These are phyloP conservation scores for Prochilodus magdalenae DNA, from an alignment of 2,113 vertebrate genomes.

Conservation along the genomic window DNA sequence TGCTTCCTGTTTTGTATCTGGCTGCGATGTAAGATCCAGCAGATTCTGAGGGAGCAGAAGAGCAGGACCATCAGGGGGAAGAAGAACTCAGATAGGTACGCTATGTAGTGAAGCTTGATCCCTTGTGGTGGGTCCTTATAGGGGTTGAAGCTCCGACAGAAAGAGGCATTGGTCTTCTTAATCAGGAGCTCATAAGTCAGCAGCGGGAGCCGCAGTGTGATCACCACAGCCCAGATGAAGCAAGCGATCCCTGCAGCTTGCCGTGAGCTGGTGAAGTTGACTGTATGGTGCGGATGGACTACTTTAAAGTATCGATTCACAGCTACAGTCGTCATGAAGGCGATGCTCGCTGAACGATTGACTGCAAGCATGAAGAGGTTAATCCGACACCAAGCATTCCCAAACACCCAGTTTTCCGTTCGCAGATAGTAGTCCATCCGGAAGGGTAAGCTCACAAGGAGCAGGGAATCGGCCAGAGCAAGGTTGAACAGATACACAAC, in stretches of 20 bases:
- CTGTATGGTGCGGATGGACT: constrained; percentile 70
- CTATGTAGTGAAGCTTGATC: constrained; percentile 61
- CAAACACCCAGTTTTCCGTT: constrained; percentile 55
- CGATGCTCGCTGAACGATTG: constrained; percentile 75
- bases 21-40: constrained; percentile 11
- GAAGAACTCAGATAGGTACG: constrained; percentile 32
- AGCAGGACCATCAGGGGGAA: constrained; percentile 35
- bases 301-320: constrained; percentile 79
- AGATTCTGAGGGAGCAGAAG: constrained; percentile 38
- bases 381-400: constrained; percentile 52
- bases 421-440: constrained; percentile 69
- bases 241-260: constrained; percentile 54
- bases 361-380: constrained; percentile 44
- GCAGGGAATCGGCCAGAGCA: constrained; percentile 76
- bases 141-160: constrained; percentile 76
- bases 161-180: constrained; percentile 7
- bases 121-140: constrained; percentile 41
- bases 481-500: constrained; percentile 77
- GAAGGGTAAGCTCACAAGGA: constrained; percentile 74
- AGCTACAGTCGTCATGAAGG: constrained; percentile 73
- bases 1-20: constrained; percentile 31
- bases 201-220: constrained; percentile 67
- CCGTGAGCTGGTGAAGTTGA: constrained; percentile 63
- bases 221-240: constrained; percentile 69
- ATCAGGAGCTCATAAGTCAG: constrained; percentile 64